Base-by-base conservation (phyloP, 1,140 invertebrate genomes). In the Capitella teleta region DNA sequence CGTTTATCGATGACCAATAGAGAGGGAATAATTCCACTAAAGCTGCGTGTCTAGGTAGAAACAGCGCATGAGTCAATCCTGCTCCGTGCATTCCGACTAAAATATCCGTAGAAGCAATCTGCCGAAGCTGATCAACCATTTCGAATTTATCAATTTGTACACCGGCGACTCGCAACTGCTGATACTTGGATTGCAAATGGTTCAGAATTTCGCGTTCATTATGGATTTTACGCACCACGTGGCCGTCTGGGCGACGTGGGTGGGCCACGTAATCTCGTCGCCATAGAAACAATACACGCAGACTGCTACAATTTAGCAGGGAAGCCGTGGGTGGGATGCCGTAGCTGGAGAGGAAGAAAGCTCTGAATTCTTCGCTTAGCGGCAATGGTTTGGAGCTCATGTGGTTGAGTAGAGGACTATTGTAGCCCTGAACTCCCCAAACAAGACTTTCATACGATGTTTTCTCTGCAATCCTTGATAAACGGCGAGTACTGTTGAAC, bases 11-110 rank as follows among this genome's bases (percentile, higher is more conserved):
- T 1, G 57, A 36, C 53, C 56, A 63, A 51, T 69, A 68, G 14
- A 47, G 57, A 0, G 66, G 65, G 45, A 78, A 91, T 80, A 97
- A 66, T 79, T 98, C 94, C 76, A 97, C 91, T 19, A 96, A 76
- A 32, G 81, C 84, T 21, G 86, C 91, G 87, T 92, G 95, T 68
- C 92, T 84, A 0, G 94, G 93, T 55, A 97, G 73, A 71, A 97
- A 97, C 47, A 98, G 72, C 19, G 90, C 70, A 75, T 97, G 92
- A 0, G 91, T 92, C n/a, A 98, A 67, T 0, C 93, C 93, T 51
- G 93, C 90, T n/a, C 94, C 94, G 71, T 98, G 94, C 74, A 98
- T 94, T 18, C 93, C 93, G 61, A 96, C 86, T 47, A 96, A 82
- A 54, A 97, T 82, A 73, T 96, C 92, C 0, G 87, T 81, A 57